Evolutionary conservation across 2,888 invertebrate species (phyloP).

Genomic region (Malacosoma neustria): DNA sequence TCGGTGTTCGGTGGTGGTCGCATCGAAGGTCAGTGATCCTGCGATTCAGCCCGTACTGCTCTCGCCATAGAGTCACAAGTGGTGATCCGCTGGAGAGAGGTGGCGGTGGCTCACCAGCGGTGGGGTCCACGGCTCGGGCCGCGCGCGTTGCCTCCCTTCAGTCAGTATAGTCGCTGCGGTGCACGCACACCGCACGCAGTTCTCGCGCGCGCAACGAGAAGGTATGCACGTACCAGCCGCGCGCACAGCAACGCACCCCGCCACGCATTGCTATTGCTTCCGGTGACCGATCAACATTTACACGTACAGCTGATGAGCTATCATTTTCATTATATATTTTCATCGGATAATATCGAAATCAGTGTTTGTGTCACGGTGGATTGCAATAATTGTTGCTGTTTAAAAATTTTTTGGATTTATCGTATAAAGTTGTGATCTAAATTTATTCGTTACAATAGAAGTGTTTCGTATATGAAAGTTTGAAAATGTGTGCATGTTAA

Average conservation of each 20-base stretch:
- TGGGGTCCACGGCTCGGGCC: conserved; percentile 52
- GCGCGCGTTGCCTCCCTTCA: conserved; percentile 49
- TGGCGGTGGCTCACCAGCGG: conserved; percentile 47
- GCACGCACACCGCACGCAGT: conserved; percentile 75
- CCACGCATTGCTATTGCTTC: conserved; percentile 58
- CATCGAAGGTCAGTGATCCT: conserved; percentile 63
- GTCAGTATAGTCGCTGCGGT: conserved; percentile 68
- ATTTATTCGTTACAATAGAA: conserved; percentile 7
- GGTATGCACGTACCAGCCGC: conserved; percentile 48
- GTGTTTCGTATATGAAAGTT: background rate
- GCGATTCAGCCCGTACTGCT: conserved; percentile 62
- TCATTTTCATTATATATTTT: background rate
- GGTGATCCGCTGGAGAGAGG: conserved; percentile 58
- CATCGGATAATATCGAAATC: no score
- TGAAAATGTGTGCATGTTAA: background rate
- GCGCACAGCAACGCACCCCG: conserved; percentile 21
- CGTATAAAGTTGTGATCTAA: background rate
- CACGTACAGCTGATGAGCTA: conserved; percentile 8
- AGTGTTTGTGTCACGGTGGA: background rate
- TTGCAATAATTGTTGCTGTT: background rate
- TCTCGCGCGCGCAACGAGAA: conserved; percentile 72
- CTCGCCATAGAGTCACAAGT: conserved; percentile 59
- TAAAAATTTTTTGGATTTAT: background rate
- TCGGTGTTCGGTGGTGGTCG: conserved; percentile 30
- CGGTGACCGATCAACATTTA: conserved; percentile 57